Evolutionary conservation across 2,113 vertebrate species (phyloP).

Genomic region (Donacobius atricapilla): DNA sequence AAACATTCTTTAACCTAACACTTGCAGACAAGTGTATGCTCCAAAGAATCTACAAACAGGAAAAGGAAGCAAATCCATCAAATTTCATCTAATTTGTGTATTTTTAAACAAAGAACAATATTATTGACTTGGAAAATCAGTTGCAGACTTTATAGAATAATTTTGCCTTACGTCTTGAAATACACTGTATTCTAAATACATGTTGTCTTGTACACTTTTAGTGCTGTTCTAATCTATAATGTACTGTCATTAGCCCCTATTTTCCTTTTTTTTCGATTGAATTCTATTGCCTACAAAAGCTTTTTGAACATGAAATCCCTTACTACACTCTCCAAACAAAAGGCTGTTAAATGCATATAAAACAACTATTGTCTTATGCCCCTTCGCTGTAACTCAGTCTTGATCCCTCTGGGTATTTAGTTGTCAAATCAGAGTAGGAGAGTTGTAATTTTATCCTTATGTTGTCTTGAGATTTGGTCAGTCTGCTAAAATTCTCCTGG

Average conservation of each 20-base stretch:
- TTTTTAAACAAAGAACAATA: neutral
- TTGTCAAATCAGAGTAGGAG: neutral
- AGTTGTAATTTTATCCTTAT: neutral
- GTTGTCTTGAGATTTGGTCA: neutral
- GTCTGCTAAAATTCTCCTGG: neutral
- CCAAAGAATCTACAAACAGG: neutral
- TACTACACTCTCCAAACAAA: neutral
- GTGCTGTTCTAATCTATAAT: neutral
- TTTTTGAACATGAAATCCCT: neutral
- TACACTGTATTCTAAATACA: neutral
- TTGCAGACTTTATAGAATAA: neutral
- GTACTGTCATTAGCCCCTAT: neutral
- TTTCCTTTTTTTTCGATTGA: neutral
- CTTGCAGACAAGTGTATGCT: neutral
- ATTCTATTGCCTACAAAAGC: neutral
- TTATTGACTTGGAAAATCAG: neutral
- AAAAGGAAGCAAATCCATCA: neutral
- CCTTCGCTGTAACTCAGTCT: neutral
- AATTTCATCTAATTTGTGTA: neutral
- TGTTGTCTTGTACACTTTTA: neutral
- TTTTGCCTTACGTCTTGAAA: neutral
- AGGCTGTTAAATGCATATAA: neutral
- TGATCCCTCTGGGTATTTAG: neutral
- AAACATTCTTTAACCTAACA: neutral
- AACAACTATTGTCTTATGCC: neutral